Percentiles rank a stretch among this genome's conserved stretches.
Evolutionary conservation across 2,797 vertebrate species (phyloP).

Genomic region (Sebastes itinus): DNA sequence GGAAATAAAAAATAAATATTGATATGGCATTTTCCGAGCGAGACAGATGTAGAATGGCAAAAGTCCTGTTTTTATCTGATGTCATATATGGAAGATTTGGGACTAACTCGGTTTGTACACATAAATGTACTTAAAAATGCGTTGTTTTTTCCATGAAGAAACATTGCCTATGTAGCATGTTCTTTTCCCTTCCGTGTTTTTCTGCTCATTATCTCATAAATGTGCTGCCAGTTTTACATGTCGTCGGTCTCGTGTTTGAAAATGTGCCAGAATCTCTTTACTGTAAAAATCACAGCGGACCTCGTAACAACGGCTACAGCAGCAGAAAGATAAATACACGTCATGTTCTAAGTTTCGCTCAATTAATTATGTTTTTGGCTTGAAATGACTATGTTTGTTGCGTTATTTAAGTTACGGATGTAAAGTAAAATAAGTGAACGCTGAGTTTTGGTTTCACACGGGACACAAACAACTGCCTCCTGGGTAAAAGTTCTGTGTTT

Average conservation of each 20-base stretch:
- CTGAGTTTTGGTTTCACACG: too few species aligned
- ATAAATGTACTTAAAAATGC: neutral
- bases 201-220: neutral
- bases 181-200: neutral
- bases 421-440: too few species aligned
- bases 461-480: too few species aligned
- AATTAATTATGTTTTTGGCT: neutral
- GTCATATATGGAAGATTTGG: neutral
- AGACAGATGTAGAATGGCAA: too few species aligned
- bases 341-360: neutral
- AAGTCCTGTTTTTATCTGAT: neutral
- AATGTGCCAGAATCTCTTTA: neutral
- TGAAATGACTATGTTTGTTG: too few species aligned
- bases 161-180: neutral
- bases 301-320: neutral
- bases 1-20: neutral
- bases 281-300: neutral
- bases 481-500: too few species aligned
- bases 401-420: too few species aligned
- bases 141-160: neutral
- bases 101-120: neutral
- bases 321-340: neutral
- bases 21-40: neutral
- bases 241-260: neutral
- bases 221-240: constrained; percentile 2